Evolutionary conservation across 2,888 invertebrate genomes (phyloP).

Genomic region (Spisula solida): DNA sequence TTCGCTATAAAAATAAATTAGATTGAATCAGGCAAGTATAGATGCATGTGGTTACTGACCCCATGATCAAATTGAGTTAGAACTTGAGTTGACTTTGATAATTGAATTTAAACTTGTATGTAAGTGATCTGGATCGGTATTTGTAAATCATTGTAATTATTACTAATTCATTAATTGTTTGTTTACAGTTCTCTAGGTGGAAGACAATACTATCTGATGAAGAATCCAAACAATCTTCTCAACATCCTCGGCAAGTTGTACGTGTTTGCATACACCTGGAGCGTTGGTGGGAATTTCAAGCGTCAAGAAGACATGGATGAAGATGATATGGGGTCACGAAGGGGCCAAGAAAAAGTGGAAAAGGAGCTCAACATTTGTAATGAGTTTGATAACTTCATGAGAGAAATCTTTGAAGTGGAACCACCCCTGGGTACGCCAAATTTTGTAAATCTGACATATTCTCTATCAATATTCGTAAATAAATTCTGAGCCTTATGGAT

Average conservation of each 20-base stretch:
- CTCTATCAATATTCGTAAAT: neutral
- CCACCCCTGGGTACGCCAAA: conserved; percentile 84
- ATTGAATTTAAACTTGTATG: too few species aligned
- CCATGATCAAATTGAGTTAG: too few species aligned
- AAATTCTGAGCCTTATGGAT: too few species aligned
- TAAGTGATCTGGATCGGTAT: too few species aligned
- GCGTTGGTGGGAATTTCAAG: conserved; percentile 86
- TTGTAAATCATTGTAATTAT: too few species aligned
- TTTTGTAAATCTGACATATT: neutral
- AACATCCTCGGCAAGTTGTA: conserved; percentile 86
- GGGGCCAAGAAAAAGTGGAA: conserved; percentile 74
- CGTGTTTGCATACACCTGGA: conserved; percentile 87
- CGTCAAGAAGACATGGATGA: conserved; percentile 86
- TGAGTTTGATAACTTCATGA: conserved; percentile 87
- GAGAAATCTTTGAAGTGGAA: conserved; percentile 87
- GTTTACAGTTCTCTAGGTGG: conserved; percentile 57
- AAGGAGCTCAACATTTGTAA: conserved; percentile 84
- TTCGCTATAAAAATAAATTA: too few species aligned
- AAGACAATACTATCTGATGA: conserved; percentile 84
- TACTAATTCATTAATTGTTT: neutral
- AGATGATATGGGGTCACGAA: conserved; percentile 80
- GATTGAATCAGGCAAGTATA: too few species aligned
- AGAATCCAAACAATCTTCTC: conserved; percentile 83
- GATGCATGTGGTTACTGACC: too few species aligned
- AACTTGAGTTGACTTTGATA: too few species aligned